These are phyloP conservation scores for Sebastes flavidus DNA, from an alignment of 2,797 vertebrate species.

Conservation along the genomic window DNA sequence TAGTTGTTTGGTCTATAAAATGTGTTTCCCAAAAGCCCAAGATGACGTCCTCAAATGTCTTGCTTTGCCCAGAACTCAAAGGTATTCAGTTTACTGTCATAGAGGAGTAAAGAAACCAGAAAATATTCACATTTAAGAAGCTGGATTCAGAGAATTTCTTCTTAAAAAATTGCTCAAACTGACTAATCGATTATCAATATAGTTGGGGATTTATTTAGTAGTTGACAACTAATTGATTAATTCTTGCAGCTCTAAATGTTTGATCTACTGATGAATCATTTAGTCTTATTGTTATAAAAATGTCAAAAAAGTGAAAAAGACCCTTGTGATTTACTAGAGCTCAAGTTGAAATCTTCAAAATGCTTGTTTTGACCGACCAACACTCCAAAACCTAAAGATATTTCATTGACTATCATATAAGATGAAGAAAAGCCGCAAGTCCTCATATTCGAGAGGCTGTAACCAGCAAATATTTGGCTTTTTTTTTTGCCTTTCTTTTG, in stretches of 20 bases:
- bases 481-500: background rate
- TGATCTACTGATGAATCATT: background rate
- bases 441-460: background rate
- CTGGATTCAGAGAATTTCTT: fast-evolving
- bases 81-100: too few relatives aligned
- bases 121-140: too few relatives aligned
- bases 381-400: background rate
- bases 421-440: background rate
- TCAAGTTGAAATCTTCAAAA: background rate
- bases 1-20: too few relatives aligned
- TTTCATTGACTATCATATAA: background rate
- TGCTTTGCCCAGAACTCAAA: too few relatives aligned
- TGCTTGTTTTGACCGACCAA: background rate
- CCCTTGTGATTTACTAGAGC: fast-evolving
- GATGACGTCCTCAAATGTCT: too few relatives aligned
- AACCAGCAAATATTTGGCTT: background rate
- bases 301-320: background rate
- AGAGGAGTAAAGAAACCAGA: too few relatives aligned
- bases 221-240: too few relatives aligned
- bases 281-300: background rate
- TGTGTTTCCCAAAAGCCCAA: too few relatives aligned
- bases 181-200: too few relatives aligned
- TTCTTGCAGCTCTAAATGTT: fast-evolving
- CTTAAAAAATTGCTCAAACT: fast-evolving
- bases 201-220: fast-evolving